Evolutionary conservation across 2,113 vertebrate species (phyloP).

Genomic region (Zapornia atra): DNA sequence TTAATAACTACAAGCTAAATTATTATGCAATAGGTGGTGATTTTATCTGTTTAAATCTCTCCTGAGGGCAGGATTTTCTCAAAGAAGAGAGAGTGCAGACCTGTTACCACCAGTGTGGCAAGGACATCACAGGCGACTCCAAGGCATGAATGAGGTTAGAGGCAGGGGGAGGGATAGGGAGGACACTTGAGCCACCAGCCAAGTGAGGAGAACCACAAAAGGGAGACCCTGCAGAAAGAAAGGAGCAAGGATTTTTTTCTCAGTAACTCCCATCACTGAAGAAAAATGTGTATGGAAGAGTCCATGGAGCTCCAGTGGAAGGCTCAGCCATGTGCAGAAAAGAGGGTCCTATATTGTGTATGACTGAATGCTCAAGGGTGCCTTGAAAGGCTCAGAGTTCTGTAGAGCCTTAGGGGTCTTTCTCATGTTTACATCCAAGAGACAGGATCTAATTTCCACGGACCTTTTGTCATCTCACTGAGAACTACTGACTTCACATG

Average conservation of each 20-base stretch:
- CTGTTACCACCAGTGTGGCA: not conserved
- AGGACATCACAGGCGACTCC: not conserved
- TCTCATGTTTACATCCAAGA: not conserved
- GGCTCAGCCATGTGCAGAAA: not conserved
- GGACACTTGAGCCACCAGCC: not conserved
- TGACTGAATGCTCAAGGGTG: not conserved
- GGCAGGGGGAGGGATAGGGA: not conserved
- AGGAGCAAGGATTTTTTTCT: not conserved
- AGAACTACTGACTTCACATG: not conserved
- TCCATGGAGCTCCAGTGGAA: rapidly evolving
- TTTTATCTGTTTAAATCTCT: not conserved
- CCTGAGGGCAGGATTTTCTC: not conserved
- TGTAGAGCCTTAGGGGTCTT: not conserved
- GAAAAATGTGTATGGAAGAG: not conserved
- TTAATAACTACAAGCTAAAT: not conserved
- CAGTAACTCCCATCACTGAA: not conserved
- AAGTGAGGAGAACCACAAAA: not conserved
- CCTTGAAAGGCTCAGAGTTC: not conserved
- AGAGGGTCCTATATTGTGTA: not conserved
- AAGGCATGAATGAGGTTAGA: not conserved
- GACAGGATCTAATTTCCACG: not conserved
- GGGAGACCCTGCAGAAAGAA: not conserved
- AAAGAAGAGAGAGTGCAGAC: not conserved
- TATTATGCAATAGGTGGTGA: not conserved
- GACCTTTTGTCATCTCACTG: not conserved